Evolutionary conservation across 2,113 vertebrate species (phyloP).

Genomic region (Elephantulus edwardii): DNA sequence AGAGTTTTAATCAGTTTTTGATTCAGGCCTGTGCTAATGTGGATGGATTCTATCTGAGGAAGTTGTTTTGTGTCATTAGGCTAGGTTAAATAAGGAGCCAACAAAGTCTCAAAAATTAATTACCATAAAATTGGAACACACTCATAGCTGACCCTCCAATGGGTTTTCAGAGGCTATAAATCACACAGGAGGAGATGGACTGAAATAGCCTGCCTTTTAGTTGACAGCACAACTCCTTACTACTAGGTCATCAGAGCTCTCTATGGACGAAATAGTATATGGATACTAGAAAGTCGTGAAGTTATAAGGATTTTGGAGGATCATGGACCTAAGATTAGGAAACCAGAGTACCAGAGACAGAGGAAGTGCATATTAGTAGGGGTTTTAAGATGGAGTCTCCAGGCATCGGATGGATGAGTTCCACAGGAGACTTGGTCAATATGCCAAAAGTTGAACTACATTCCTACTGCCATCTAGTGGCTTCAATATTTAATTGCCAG

Average conservation of each 20-base stretch:
- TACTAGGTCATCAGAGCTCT: too few relatives aligned
- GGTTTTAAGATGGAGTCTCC: neutral
- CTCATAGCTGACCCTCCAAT: too few relatives aligned
- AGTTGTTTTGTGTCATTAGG: too few relatives aligned
- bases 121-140: too few relatives aligned
- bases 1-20: neutral
- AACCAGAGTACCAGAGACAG: neutral
- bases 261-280: neutral
- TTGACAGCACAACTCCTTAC: too few relatives aligned
- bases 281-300: neutral
- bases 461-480: slow-evolving; percentile 31
- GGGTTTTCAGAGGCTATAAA: too few relatives aligned
- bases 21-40: neutral
- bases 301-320: neutral
- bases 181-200: too few relatives aligned
- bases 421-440: neutral
- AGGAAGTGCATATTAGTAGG: slow-evolving; percentile 11
- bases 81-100: too few relatives aligned
- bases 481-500: neutral
- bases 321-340: neutral
- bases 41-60: neutral
- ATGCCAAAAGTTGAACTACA: neutral
- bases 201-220: too few relatives aligned
- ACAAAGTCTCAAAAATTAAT: too few relatives aligned
- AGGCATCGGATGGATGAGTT: neutral